phyloP scores from a whole-genome alignment of 2,888 invertebrate species.

The Drosophila anomalata region DNA sequence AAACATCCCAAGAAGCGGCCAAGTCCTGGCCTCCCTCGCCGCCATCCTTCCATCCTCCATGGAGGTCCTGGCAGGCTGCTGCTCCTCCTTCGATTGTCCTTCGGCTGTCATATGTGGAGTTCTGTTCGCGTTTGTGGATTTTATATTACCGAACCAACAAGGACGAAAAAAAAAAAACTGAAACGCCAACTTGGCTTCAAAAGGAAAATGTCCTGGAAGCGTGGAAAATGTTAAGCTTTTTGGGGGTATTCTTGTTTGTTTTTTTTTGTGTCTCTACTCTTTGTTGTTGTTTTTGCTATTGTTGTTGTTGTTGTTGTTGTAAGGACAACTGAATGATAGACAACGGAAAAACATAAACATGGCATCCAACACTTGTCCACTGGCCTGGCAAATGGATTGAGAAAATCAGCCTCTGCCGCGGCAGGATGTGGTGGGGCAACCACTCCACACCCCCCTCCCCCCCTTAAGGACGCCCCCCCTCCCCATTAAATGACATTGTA shows the following conservation, averaged over 20 bases:
- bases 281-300: neutral
- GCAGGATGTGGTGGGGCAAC: neutral
- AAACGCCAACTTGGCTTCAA: slow-evolving; percentile 61
- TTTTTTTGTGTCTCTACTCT: neutral
- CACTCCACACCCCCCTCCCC: neutral
- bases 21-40: neutral
- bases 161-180: slow-evolving; percentile 24
- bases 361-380: slow-evolving; percentile 77
- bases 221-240: slow-evolving; percentile 10
- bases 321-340: slow-evolving; percentile 62
- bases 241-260: neutral
- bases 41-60: neutral
- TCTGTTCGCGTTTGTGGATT: slow-evolving; percentile 74
- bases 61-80: slow-evolving; percentile 1
- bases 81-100: slow-evolving; percentile 48
- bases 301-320: neutral
- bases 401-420: neutral
- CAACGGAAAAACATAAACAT: slow-evolving; percentile 69
- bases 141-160: slow-evolving; percentile 61
- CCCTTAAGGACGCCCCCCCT: slow-evolving; percentile 31
- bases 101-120: slow-evolving; percentile 76
- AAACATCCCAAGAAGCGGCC: slow-evolving; percentile 58
- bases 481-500: slow-evolving; percentile 72
- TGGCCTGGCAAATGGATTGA: slow-evolving; percentile 46
- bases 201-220: slow-evolving; percentile 46